Evolutionary conservation across 1,140 invertebrate genomes (phyloP).

Genomic region (Atta texana): DNA sequence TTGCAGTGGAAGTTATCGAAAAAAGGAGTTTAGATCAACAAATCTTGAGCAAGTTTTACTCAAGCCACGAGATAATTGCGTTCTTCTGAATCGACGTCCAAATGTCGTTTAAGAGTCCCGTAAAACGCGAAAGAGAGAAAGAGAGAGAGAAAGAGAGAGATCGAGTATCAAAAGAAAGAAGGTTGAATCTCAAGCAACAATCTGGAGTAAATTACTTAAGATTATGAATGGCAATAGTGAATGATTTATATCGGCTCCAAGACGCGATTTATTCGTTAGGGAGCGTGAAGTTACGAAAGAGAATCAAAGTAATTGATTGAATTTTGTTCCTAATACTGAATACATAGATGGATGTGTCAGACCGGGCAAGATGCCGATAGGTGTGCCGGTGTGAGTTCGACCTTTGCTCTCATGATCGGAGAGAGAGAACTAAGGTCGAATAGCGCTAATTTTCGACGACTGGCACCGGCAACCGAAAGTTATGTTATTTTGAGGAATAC

Average conservation of each 20-base stretch:
- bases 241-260: not conserved
- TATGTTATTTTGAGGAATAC: constrained; percentile 31
- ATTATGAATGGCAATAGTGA: not conserved
- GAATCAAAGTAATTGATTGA: not conserved
- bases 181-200: not conserved
- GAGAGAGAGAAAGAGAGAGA: no score
- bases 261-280: not conserved
- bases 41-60: no score
- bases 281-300: not conserved
- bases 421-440: not conserved
- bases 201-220: not conserved
- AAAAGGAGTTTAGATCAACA: no score
- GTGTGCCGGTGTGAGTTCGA: not conserved
- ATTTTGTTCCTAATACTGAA: not conserved
- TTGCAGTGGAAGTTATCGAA: no score
- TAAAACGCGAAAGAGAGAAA: not conserved
- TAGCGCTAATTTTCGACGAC: not conserved
- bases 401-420: not conserved
- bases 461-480: not conserved
- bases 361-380: not conserved
- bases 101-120: no score
- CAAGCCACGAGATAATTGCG: no score
- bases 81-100: no score
- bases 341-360: no score
- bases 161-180: not conserved